Percentiles rank a stretch among this genome's conserved stretches.
phyloP scores from a whole-genome alignment of 2,113 vertebrate species.

The Ploceus nigricollis region DNA sequence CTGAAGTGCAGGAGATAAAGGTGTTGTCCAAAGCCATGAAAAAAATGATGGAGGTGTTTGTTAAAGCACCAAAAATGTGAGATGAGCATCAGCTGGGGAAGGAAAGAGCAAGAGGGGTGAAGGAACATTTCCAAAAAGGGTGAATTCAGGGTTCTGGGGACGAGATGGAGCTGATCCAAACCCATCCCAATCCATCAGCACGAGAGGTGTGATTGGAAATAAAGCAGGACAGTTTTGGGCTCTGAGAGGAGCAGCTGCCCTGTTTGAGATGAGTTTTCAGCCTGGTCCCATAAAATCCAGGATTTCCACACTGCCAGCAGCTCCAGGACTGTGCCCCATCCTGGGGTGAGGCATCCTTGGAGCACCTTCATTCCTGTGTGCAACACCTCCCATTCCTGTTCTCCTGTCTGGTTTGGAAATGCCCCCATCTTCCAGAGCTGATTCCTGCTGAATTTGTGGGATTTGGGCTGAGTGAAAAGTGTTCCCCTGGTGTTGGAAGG shows the following conservation, averaged over 20 bases:
- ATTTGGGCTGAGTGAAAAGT: rapidly evolving
- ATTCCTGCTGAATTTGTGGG: rapidly evolving
- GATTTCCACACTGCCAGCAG: not conserved
- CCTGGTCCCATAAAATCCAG: not conserved
- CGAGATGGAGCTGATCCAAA: not conserved
- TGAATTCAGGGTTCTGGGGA: not conserved
- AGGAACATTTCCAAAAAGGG: not conserved
- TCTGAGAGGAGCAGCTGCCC: not conserved
- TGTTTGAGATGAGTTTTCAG: not conserved
- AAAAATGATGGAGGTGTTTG: not conserved
- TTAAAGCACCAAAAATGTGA: not conserved
- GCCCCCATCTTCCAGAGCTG: not conserved
- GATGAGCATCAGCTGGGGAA: not conserved
- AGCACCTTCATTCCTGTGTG: not conserved
- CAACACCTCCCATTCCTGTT: rapidly evolving
- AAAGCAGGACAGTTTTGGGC: rapidly evolving
- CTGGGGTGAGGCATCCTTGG: not conserved
- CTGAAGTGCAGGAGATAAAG: not conserved
- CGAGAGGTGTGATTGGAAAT: rapidly evolving
- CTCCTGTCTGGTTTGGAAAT: not conserved
- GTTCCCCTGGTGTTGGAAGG: not conserved
- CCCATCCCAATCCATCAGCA: not conserved
- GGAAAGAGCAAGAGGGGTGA: not conserved
- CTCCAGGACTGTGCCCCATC: not conserved
- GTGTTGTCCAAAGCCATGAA: not conserved